Evolutionary conservation across 2,888 invertebrate genomes (phyloP).

Genomic region (Drosophila koepferae): DNA sequence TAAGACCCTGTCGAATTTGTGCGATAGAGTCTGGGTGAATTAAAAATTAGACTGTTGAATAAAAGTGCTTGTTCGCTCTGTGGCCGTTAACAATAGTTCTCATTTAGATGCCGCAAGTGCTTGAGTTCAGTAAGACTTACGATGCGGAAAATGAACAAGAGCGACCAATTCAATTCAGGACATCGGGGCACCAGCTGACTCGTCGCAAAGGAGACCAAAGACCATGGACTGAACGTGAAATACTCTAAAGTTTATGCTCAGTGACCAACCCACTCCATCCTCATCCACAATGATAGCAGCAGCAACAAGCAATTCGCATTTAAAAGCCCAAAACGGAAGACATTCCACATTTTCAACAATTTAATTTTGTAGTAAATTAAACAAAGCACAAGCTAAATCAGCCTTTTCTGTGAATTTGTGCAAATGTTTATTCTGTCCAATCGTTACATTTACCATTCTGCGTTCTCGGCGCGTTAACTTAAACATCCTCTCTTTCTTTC

Average conservation of each 20-base stretch:
- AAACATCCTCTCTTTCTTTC: not conserved
- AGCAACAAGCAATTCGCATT: conserved; percentile 62
- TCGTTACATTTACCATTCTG: conserved; percentile 10
- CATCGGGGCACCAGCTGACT: conserved; percentile 41
- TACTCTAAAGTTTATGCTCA: conserved; percentile 15
- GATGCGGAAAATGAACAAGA: conserved; percentile 74
- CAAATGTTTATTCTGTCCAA: conserved; percentile 49
- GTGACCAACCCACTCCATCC: conserved; percentile 37
- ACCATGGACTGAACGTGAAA: conserved; percentile 21
- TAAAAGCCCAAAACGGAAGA: conserved; percentile 51
- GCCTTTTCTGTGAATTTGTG: conserved; percentile 62
- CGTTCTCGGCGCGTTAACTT: conserved; percentile 1
- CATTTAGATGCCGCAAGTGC: conserved; percentile 73
- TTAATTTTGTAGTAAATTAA: conserved; percentile 74
- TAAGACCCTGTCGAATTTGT: conserved; percentile 22
- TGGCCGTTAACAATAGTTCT: conserved; percentile 68
- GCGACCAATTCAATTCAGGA: conserved; percentile 42
- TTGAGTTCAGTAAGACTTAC: conserved; percentile 62
- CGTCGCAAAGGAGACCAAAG: conserved; percentile 16
- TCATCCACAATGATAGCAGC: conserved; percentile 26
- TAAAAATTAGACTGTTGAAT: conserved; percentile 65
- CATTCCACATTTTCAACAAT: conserved; percentile 62
- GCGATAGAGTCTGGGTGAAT: conserved; percentile 21
- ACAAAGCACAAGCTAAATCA: conserved; percentile 65
- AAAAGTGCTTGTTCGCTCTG: conserved; percentile 51